Percentiles rank a stretch among this genome's conserved stretches.
Evolutionary conservation across 92 coral and sea anemone species (phyloP).

Genomic region (Porites rus): DNA sequence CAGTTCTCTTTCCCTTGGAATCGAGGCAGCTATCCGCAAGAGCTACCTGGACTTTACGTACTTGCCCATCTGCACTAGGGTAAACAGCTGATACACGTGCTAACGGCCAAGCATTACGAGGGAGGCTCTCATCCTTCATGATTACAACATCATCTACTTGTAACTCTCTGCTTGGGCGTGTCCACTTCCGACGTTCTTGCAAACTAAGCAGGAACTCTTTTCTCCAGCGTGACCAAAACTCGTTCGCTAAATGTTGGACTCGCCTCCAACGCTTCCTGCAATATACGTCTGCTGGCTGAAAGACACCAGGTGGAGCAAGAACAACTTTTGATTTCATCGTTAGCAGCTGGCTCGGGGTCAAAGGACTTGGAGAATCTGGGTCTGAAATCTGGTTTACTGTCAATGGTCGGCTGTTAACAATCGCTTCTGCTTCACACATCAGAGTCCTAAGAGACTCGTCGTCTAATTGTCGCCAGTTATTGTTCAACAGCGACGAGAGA

Average conservation of each 20-base stretch:
- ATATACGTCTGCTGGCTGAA: too few species aligned
- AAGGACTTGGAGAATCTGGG: conserved; percentile 37
- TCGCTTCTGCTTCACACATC: conserved; percentile 41
- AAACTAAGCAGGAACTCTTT: conserved; percentile 32
- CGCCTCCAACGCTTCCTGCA: too few species aligned
- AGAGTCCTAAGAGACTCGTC: conserved; percentile 22
- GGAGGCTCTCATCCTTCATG: too few species aligned
- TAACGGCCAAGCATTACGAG: conserved; percentile 35
- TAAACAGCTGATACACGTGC: conserved; percentile 47
- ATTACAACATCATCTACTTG: neutral
- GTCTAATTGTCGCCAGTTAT: conserved; percentile 37
- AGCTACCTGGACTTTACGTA: conserved; percentile 58
- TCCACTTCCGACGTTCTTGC: conserved; percentile 34
- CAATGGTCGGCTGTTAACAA: conserved; percentile 52
- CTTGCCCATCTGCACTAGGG: conserved; percentile 52
- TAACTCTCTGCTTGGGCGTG: conserved; percentile 33
- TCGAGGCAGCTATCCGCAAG: conserved; percentile 60
- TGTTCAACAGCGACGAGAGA: conserved; percentile 22
- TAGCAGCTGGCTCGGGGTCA: too few species aligned
- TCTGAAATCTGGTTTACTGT: conserved; percentile 23
- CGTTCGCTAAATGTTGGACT: conserved; percentile 51
- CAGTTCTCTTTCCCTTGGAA: conserved; percentile 48
- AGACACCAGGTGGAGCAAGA: too few species aligned
- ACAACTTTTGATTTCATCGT: too few species aligned
- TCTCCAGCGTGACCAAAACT: conserved; percentile 38